A percentile compares a stretch with the other conserved stretches of the same genome.
Conservation (phyloP, 2,888 invertebrate genomes). For the Parnassius apollo region DNA sequence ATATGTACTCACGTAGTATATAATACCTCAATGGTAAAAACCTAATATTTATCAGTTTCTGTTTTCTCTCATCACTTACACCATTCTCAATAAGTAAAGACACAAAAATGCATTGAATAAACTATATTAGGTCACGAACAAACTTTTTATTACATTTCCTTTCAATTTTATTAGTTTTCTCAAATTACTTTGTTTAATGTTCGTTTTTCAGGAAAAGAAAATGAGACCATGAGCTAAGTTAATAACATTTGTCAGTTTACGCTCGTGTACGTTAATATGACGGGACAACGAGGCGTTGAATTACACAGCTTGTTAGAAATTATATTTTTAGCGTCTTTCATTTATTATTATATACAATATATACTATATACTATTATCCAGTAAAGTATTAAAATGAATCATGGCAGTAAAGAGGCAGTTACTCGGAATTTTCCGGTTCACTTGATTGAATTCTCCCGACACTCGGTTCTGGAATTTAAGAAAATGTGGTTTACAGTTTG, state of each 20-base stretch:
- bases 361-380: too few species aligned
- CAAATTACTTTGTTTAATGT: conserved; percentile 1
- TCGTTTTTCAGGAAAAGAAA: background rate
- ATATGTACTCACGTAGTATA: too few species aligned
- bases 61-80: background rate
- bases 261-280: background rate
- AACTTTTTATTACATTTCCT: conserved; percentile 10
- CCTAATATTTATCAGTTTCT: background rate
- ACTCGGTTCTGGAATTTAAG: too few species aligned
- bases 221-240: background rate
- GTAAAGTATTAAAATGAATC: too few species aligned
- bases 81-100: background rate
- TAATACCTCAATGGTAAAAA: too few species aligned
- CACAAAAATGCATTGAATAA: conserved; percentile 1
- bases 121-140: background rate
- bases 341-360: too few species aligned
- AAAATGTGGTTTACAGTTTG: too few species aligned
- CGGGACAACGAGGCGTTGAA: background rate
- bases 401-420: too few species aligned
- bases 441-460: too few species aligned
- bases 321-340: too few species aligned
- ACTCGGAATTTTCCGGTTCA: too few species aligned
- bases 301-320: too few species aligned
- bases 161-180: conserved; percentile 3
- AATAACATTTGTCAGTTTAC: background rate